Evolutionary conservation across 2,113 vertebrate genomes (phyloP).

Genomic region (Paracanthobrama guichenoti): DNA sequence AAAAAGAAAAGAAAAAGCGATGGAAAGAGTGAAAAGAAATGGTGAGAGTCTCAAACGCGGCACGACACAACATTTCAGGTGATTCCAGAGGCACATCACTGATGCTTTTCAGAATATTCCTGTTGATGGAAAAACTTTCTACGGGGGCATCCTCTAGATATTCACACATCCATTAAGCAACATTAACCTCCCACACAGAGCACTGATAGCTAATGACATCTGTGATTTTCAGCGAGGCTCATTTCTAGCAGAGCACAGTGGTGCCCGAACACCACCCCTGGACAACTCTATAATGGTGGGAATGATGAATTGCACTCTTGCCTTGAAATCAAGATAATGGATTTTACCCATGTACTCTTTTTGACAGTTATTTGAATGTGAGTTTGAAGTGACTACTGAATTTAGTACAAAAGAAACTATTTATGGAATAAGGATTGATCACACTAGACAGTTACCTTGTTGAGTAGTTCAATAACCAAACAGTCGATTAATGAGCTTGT

Average conservation of each 20-base stretch:
- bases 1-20: not conserved
- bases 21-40: not conserved
- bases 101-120: constrained; percentile 17
- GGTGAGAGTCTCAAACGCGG: not conserved
- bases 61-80: constrained; percentile 49
- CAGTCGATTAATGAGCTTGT: not conserved
- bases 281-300: constrained; percentile 53
- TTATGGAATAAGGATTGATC: not conserved
- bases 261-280: constrained; percentile 49
- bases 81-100: constrained; percentile 15
- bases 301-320: constrained; percentile 48
- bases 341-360: constrained; percentile 32
- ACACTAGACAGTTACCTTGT: not conserved
- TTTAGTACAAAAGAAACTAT: not conserved
- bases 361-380: constrained; percentile 28
- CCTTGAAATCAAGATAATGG: constrained; percentile 37
- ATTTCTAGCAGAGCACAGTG: constrained; percentile 53
- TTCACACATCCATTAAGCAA: constrained; percentile 38
- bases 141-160: constrained; percentile 32
- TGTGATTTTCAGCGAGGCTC: constrained; percentile 50
- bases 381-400: not conserved
- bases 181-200: constrained; percentile 59
- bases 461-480: not conserved
- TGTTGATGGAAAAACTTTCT: constrained; percentile 37
- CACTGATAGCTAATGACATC: constrained; percentile 56